These are phyloP conservation scores for Hippocampus guttulatus DNA, from an alignment of 2,113 vertebrate genomes.

Conservation along the genomic window DNA sequence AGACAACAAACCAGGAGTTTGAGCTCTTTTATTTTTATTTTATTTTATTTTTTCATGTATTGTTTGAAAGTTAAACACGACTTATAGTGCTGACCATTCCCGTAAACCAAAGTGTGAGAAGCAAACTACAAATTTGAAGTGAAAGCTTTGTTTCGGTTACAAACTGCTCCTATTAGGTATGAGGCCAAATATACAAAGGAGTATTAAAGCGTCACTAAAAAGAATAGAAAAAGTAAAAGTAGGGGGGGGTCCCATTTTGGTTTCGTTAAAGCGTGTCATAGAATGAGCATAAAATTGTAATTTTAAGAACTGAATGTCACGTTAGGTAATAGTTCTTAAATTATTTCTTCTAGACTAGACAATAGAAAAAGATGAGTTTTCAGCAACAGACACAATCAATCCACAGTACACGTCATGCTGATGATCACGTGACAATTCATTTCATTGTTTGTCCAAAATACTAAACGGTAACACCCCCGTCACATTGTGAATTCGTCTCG, in stretches of 20 bases:
- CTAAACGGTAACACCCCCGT: background rate
- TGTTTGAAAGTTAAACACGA: slow-evolving; percentile 53
- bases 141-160: slow-evolving; percentile 49
- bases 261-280: background rate
- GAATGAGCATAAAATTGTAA: background rate
- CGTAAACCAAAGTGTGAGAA: slow-evolving; percentile 74
- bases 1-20: slow-evolving; percentile 67
- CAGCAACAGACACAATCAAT: background rate
- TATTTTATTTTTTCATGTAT: slow-evolving; percentile 15
- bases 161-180: slow-evolving; percentile 47
- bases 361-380: background rate
- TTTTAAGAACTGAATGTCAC: background rate
- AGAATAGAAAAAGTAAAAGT: slow-evolving; percentile 44
- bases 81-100: slow-evolving; percentile 74
- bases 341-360: background rate
- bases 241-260: background rate
- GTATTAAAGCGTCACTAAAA: slow-evolving; percentile 63
- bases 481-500: background rate
- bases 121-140: slow-evolving; percentile 61
- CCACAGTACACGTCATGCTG: background rate
- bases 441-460: background rate
- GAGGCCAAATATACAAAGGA: slow-evolving; percentile 62
- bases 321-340: background rate
- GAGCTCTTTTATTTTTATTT: slow-evolving; percentile 44
- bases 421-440: background rate